Evolutionary conservation across 2,113 vertebrate genomes (phyloP).

Genomic region (Lichenostomus cassidix): DNA sequence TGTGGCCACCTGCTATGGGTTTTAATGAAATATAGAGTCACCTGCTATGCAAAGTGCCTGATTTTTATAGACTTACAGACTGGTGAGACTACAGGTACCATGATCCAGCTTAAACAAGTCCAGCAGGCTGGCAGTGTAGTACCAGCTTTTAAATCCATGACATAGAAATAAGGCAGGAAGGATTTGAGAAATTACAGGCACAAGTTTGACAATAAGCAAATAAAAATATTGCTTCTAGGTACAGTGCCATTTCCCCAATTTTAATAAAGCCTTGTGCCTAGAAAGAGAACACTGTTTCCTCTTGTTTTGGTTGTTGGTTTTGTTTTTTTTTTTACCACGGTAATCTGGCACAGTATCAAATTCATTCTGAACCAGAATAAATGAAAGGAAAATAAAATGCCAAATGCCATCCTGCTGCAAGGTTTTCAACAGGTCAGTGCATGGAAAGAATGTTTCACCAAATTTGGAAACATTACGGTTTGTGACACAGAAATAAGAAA

Average conservation of each 20-base stretch:
- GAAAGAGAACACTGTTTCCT: background rate
- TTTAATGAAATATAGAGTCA: background rate
- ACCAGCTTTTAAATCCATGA: background rate
- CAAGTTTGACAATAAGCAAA: background rate
- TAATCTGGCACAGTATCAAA: background rate
- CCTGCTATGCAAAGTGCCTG: background rate
- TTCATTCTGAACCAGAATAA: background rate
- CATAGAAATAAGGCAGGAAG: background rate
- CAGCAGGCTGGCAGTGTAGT: background rate
- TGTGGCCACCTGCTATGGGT: background rate
- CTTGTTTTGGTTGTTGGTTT: background rate
- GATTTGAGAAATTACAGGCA: background rate
- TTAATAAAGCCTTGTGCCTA: background rate
- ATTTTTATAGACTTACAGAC: background rate
- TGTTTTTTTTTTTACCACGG: accelerated
- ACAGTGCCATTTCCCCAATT: background rate
- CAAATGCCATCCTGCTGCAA: background rate
- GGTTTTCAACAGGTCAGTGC: background rate
- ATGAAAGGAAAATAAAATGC: background rate
- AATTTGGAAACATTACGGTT: background rate
- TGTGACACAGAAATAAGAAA: background rate
- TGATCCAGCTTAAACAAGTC: background rate
- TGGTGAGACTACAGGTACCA: background rate
- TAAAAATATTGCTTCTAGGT: background rate
- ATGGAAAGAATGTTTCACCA: background rate